Base-by-base conservation (phyloP, 2,113 vertebrate species). In the Paradoxurus hermaphroditus region DNA sequence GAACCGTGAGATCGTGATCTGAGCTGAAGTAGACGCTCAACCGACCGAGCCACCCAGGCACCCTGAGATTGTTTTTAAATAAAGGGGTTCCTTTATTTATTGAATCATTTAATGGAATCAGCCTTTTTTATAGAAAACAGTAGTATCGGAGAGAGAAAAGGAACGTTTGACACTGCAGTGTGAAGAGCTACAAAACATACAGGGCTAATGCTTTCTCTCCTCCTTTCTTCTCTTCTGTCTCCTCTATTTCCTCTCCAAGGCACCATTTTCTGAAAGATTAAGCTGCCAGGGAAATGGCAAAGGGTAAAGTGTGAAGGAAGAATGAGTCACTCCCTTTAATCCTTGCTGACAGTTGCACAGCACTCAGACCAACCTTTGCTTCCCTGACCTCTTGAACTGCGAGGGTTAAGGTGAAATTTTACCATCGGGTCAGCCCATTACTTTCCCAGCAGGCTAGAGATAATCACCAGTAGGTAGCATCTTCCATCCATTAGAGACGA, bases 301-400 rank as follows among this genome's bases (percentile, higher is more conserved):
- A 31, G 56, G 62, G 96, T 96, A 36, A 86, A 0, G 12, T 14
- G 72, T 73, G 90, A 95, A 87, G 90, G 73, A 49, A 94, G 95
- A 96, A 31, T 90, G 81, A 70, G 72, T 97, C 92, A 67, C 51
- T 88, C 7, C 3, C 23, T 77, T 92, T 87, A 89, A 92, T 78
- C 92, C 94, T 67, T 75, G 96, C 81, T 97, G 83, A 72, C 75
- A 49, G 84, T 86, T 92, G 87, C 90, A 67, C 72, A 18, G 77
- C 67, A 31, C 8, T 56, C 67, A 82, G 96, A 97, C 97, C 97
- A 92, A 67, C 0, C 44, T 84, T 96, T 98, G 92, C 98, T 97
- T 83, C 36, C 73, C 94, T 94, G 97, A 89, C 97, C 98, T 96
- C 96, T 95, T 98, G 98, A 98, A 78, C 98, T 78, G 19, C 29